These are phyloP conservation scores for Cyprinodon tularosa DNA, from an alignment of 2,113 vertebrate genomes.

Conservation along the genomic window DNA sequence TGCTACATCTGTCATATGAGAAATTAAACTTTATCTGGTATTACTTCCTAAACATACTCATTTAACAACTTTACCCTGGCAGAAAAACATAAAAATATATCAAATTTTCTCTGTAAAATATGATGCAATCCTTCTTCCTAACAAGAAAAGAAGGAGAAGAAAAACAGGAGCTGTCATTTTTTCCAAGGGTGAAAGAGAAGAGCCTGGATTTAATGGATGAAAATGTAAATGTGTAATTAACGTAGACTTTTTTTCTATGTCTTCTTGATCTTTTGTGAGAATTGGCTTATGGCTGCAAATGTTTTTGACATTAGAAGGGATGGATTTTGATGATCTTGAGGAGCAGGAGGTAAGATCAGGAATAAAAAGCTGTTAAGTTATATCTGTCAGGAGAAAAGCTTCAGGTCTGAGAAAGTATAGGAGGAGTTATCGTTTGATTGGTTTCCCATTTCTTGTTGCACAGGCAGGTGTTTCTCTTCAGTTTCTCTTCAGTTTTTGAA, in stretches of 20 bases:
- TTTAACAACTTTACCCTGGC: background rate
- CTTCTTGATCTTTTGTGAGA: constrained; percentile 24
- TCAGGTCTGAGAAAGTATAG: constrained; percentile 21
- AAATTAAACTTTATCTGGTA: background rate
- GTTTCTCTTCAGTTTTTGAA: no score
- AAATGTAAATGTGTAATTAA: constrained; percentile 18
- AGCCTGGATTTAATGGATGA: constrained; percentile 19
- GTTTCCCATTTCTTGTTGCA: constrained; percentile 53
- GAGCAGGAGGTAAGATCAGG: constrained; percentile 3
- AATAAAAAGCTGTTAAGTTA: constrained; percentile 26
- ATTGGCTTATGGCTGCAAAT: constrained; percentile 23
- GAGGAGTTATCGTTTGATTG: constrained; percentile 50
- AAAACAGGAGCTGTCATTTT: background rate
- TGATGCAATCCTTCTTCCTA: background rate
- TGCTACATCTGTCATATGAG: background rate
- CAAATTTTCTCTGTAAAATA: background rate
- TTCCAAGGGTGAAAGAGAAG: constrained; percentile 20
- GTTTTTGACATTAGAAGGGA: constrained; percentile 17
- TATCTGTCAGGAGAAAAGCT: constrained; percentile 45
- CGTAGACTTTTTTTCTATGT: constrained; percentile 5
- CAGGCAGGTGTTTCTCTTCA: constrained; percentile 14
- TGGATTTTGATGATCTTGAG: background rate
- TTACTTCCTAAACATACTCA: background rate
- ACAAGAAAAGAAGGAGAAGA: background rate
- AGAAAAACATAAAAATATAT: background rate